Conservation (phyloP, 1,140 invertebrate species). For the Diabrotica undecimpunctata region DNA sequence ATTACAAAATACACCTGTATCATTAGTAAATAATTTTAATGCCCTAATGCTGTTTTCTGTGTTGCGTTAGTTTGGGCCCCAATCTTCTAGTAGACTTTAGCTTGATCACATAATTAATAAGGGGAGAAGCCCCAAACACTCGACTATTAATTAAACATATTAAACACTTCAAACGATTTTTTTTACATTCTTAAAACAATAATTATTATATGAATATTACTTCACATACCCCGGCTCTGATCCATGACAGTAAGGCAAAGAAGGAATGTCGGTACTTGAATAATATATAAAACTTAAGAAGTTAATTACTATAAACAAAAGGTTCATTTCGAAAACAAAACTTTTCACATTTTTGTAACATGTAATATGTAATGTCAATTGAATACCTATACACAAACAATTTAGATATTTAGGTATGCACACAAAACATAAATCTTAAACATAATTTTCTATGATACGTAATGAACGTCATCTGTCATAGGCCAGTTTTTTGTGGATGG, state of each 20-base stretch:
- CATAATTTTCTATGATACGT: too few species aligned
- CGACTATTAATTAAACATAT: too few species aligned
- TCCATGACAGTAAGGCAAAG: slow-evolving; percentile 27
- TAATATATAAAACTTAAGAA: not conserved
- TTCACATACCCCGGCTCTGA: slow-evolving; percentile 29
- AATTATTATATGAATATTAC: not conserved
- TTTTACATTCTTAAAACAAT: not conserved
- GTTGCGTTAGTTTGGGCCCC: not conserved
- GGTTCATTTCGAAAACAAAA: not conserved
- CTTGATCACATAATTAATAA: not conserved
- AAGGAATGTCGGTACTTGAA: slow-evolving; percentile 15
- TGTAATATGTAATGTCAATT: too few species aligned
- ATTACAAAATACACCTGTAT: too few species aligned
- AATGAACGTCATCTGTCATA: too few species aligned
- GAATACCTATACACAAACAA: too few species aligned
- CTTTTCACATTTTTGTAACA: too few species aligned
- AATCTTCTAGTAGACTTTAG: not conserved
- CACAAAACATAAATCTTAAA: too few species aligned
- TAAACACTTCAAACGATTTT: not conserved
- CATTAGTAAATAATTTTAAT: not conserved
- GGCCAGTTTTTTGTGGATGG: too few species aligned
- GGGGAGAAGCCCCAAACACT: not conserved
- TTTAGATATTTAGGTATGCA: too few species aligned
- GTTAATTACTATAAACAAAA: not conserved
- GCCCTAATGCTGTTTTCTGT: not conserved